Evolutionary conservation across 1,140 invertebrate genomes (phyloP).

Genomic region (silkworm (Bombyx mori)): ASM3026992v2 NC_085110.1:14432001-14432500

Average conservation of each 20-base stretch:
- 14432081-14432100: no score
- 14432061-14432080: conserved; percentile 28
- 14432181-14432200: conserved; percentile 44
- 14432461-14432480: background rate
- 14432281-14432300: conserved; percentile 63
- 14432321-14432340: background rate
- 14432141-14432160: conserved; percentile 40
- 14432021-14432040: conserved; percentile 34
- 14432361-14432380: background rate
- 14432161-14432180: conserved; percentile 64
- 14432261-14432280: conserved; percentile 73
- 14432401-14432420: background rate
- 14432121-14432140: conserved; percentile 48
- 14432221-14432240: conserved; percentile 64
- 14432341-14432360: background rate
- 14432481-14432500: no score
- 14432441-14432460: background rate
- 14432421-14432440: background rate
- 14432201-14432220: conserved; percentile 51
- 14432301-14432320: conserved; percentile 7
- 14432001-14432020: conserved; percentile 44
- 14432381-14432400: background rate
- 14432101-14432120: conserved; percentile 39
- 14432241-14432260: conserved; percentile 67
- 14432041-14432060: conserved; percentile 41